Evolutionary conservation across 2,888 invertebrate species (phyloP).

Genomic region (Drosophila multiciliata): DNA sequence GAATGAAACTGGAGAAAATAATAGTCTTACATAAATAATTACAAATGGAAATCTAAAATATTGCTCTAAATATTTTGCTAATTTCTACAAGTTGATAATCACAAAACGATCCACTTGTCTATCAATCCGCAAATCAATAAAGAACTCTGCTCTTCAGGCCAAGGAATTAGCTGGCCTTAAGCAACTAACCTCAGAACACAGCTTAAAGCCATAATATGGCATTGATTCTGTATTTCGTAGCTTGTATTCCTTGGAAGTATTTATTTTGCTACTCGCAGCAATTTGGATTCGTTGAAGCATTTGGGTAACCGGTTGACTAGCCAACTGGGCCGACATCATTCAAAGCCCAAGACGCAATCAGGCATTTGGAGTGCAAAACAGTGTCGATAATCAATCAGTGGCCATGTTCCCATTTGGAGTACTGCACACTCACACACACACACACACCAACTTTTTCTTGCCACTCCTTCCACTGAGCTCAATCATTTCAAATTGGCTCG

Average conservation of each 20-base stretch:
- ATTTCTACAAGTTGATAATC: neutral
- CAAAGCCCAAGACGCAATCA: conserved; percentile 23
- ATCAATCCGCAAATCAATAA: neutral
- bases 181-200: neutral
- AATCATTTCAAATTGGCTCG: conserved; percentile 14
- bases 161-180: neutral
- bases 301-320: neutral
- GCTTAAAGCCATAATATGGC: neutral
- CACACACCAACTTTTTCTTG: neutral
- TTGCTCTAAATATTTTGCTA: neutral
- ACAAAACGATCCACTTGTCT: neutral
- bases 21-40: neutral
- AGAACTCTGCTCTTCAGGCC: neutral
- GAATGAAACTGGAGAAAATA: neutral
- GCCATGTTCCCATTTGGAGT: conserved; percentile 18
- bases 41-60: neutral
- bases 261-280: conserved; percentile 1
- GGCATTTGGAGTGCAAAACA: conserved; percentile 63
- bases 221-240: neutral
- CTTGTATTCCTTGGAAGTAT: neutral
- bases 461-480: neutral
- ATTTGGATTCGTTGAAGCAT: conserved; percentile 6
- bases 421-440: neutral
- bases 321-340: conserved; percentile 32
- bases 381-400: conserved; percentile 75